These are phyloP conservation scores for Cyprinodon tularosa DNA, from an alignment of 2,113 vertebrate genomes.

Conservation along the genomic window DNA sequence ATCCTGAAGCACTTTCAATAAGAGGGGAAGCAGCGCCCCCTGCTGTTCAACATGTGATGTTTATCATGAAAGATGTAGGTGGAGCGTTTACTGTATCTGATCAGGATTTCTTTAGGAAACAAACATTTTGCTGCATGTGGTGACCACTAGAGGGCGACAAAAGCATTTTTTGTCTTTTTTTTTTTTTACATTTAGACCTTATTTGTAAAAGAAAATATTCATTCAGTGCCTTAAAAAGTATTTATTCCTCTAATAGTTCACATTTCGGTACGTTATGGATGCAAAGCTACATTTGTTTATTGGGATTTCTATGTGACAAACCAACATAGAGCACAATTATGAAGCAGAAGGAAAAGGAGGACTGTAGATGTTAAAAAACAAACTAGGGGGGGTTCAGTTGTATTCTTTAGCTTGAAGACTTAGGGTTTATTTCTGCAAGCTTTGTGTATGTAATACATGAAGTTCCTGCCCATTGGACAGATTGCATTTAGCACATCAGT, in stretches of 20 bases:
- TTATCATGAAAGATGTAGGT: slow-evolving; percentile 1
- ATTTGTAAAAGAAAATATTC: neutral
- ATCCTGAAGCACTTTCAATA: slow-evolving; percentile 59
- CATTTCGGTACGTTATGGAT: neutral
- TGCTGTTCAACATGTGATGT: neutral
- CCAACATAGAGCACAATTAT: neutral
- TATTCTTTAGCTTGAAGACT: no score
- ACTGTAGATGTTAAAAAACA: no score
- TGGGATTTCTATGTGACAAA: neutral
- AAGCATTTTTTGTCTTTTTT: slow-evolving; percentile 7
- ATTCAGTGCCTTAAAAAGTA: neutral
- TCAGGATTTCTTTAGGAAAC: neutral
- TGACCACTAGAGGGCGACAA: slow-evolving; percentile 31
- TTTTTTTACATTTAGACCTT: slow-evolving; percentile 39
- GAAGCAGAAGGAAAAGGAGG: no score
- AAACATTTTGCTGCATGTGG: slow-evolving; percentile 2
- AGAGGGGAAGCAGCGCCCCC: slow-evolving; percentile 11
- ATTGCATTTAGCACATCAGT: no score
- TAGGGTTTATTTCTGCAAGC: no score
- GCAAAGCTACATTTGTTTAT: neutral
- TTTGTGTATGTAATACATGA: no score
- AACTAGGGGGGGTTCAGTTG: no score
- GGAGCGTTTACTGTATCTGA: neutral
- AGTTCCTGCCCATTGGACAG: no score
- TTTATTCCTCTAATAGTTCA: neutral